Evolutionary conservation across 2,888 invertebrate genomes (phyloP).

Genomic region (Antheraea yamamai): DNA sequence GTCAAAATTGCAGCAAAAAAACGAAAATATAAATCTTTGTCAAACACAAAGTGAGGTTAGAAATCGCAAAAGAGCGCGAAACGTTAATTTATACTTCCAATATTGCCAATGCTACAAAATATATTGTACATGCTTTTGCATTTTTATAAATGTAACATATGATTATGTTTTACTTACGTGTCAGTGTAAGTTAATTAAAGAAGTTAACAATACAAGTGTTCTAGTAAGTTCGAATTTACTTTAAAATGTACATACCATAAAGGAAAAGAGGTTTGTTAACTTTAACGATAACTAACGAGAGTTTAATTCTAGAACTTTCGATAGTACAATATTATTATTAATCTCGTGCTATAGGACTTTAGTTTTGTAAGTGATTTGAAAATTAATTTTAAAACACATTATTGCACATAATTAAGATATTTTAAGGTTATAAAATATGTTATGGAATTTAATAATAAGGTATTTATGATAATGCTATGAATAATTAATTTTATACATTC

Average conservation of each 20-base stretch:
- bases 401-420: not conserved
- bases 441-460: not conserved
- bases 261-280: not conserved
- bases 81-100: not conserved
- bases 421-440: not conserved
- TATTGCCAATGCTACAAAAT: not conserved
- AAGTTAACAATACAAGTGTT: too few relatives aligned
- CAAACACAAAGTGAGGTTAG: not conserved
- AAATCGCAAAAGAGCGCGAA: not conserved
- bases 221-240: not conserved
- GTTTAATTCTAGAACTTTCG: not conserved
- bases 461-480: not conserved
- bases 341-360: not conserved
- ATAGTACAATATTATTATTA: not conserved
- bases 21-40: too few relatives aligned
- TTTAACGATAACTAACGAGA: not conserved
- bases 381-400: not conserved
- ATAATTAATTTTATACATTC: not conserved
- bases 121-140: not conserved
- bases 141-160: not conserved
- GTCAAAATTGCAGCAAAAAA: too few relatives aligned
- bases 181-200: not conserved
- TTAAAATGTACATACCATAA: not conserved
- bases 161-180: not conserved
- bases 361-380: not conserved